phyloP scores from a whole-genome alignment of 2,888 invertebrate species.

The Agrotis ipsilon region DNA sequence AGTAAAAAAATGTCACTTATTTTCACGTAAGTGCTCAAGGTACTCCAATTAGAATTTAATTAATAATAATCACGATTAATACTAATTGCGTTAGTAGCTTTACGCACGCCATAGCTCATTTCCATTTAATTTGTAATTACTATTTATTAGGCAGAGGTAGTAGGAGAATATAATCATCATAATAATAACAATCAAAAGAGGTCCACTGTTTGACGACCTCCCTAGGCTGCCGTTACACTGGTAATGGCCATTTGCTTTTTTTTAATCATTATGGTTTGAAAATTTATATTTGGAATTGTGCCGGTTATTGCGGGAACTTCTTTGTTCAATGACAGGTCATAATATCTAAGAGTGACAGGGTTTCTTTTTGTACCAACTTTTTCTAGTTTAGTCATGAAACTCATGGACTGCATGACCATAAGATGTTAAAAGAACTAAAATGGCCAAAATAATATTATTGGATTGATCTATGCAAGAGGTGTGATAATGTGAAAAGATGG shows the following conservation, averaged over 20 bases:
- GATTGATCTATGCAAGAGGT: no score
- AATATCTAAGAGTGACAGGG: background rate
- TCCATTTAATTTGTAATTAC: conserved; percentile 48
- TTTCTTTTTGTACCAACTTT: background rate
- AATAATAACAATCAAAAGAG: conserved; percentile 49
- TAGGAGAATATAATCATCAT: conserved; percentile 40
- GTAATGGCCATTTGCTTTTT: conserved; percentile 57
- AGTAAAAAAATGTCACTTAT: conserved; percentile 15
- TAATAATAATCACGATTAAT: conserved; percentile 42
- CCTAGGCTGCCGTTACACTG: conserved; percentile 18
- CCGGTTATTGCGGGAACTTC: conserved; percentile 10
- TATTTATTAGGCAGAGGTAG: conserved; percentile 22
- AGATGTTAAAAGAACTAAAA: no score
- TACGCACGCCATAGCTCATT: conserved; percentile 44
- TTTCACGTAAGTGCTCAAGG: conserved; percentile 26
- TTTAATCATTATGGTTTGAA: conserved; percentile 48
- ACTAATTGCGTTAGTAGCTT: conserved; percentile 41
- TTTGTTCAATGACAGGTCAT: background rate
- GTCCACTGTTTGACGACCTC: conserved; percentile 27
- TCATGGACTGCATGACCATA: background rate
- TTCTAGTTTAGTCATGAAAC: background rate
- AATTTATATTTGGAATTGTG: conserved; percentile 50
- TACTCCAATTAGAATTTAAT: conserved; percentile 46
- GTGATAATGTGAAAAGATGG: no score
- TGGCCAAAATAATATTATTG: no score